Percentiles rank a stretch among this genome's conserved stretches.
Conservation (phyloP, 1,140 invertebrate species). For the Drosophila equinoxialis region DNA sequence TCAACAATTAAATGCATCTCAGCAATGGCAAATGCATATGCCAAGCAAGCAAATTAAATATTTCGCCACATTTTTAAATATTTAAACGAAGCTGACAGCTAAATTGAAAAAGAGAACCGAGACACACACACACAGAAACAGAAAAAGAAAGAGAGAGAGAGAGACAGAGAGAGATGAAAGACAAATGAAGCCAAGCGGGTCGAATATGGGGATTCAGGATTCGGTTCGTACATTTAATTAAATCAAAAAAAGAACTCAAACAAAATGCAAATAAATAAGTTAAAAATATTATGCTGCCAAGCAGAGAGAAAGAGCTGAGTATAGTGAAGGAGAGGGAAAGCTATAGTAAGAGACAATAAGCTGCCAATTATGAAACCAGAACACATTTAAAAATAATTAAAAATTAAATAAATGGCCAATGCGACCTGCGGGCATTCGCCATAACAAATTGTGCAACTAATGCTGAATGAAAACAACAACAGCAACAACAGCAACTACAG, state of each 20-base stretch:
- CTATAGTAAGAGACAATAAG: constrained; percentile 44
- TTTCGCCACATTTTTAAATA: constrained; percentile 51
- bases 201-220: constrained; percentile 32
- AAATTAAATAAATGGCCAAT: constrained; percentile 65
- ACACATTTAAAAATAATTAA: constrained; percentile 74
- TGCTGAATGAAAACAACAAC: constrained; percentile 29
- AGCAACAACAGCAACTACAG: background rate
- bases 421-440: constrained; percentile 30
- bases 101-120: constrained; percentile 53
- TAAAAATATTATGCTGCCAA: constrained; percentile 35
- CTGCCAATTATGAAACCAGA: constrained; percentile 70
- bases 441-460: constrained; percentile 61
- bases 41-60: constrained; percentile 59
- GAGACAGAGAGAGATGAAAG: background rate
- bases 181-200: constrained; percentile 31
- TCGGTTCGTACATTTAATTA: constrained; percentile 65
- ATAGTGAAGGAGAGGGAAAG: background rate
- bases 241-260: constrained; percentile 38
- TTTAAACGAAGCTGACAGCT: constrained; percentile 58
- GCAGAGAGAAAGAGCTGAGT: background rate
- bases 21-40: constrained; percentile 43
- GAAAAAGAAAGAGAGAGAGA: background rate
- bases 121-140: background rate
- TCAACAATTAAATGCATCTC: constrained; percentile 48
- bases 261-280: constrained; percentile 13